These are phyloP conservation scores for Euthynnus affinis DNA, from an alignment of 2,797 vertebrate species.

Conservation along the genomic window DNA sequence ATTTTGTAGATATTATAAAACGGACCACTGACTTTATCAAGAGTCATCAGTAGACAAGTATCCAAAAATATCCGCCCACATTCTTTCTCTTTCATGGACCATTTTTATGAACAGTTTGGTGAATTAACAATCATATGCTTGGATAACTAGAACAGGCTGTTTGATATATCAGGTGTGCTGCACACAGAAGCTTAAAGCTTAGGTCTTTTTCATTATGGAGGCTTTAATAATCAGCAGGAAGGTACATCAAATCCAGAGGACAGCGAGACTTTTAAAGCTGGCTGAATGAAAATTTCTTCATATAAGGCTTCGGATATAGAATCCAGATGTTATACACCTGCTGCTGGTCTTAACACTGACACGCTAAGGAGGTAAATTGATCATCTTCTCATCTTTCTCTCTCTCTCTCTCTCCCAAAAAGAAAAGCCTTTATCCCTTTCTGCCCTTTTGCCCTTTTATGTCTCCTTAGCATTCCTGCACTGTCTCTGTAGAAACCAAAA, in stretches of 20 bases:
- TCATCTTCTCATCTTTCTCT: neutral
- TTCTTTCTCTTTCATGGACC: constrained; percentile 21
- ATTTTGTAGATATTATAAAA: constrained; percentile 27
- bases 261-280: constrained; percentile 1
- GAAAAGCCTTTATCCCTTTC: neutral
- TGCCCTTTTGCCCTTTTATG: neutral
- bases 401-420: neutral
- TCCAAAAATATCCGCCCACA: constrained; percentile 18
- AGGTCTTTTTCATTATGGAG: constrained; percentile 20
- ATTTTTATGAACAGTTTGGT: constrained; percentile 19
- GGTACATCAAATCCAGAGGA: constrained; percentile 53
- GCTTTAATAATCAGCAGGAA: constrained; percentile 40
- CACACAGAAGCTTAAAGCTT: constrained; percentile 13
- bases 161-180: constrained; percentile 7
- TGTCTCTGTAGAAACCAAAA: neutral
- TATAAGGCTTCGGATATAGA: constrained; percentile 20
- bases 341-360: neutral
- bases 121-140: constrained; percentile 30
- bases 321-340: constrained; percentile 34
- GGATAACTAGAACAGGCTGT: constrained; percentile 11
- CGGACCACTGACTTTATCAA: constrained; percentile 5
- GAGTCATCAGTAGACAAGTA: neutral
- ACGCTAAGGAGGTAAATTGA: constrained; percentile 1
- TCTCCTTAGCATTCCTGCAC: neutral
- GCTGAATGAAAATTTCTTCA: constrained; percentile 22